These are phyloP conservation scores for Microtus montanus DNA, from an alignment of 2,113 vertebrate genomes.

Conservation along the genomic window DNA sequence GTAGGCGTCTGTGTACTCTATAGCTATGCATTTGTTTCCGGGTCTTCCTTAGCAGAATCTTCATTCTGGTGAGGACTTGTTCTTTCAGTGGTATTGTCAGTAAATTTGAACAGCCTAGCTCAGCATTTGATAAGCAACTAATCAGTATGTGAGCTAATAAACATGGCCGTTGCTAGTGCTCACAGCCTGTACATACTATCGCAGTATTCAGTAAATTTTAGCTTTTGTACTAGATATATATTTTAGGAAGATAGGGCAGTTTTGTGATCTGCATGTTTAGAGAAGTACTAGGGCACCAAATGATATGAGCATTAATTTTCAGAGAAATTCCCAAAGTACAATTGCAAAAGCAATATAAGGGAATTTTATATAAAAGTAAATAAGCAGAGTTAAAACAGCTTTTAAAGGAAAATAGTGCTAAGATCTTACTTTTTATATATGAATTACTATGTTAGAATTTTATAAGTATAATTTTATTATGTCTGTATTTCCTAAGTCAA, in stretches of 20 bases:
- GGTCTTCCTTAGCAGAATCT: neutral
- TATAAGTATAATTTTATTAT: constrained; percentile 37
- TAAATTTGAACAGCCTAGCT: neutral
- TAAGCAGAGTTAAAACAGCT: neutral
- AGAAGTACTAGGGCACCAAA: constrained; percentile 31
- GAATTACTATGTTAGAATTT: constrained; percentile 31
- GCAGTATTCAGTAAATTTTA: neutral
- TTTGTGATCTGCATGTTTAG: neutral
- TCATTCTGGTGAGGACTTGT: neutral
- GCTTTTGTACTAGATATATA: constrained; percentile 6
- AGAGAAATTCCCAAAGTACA: constrained; percentile 28
- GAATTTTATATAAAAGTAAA: constrained; percentile 8
- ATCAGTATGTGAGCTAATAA: neutral
- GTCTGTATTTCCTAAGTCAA: constrained; percentile 24
- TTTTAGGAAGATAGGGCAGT: neutral
- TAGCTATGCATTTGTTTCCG: neutral
- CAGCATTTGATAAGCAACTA: neutral
- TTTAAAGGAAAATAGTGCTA: constrained; percentile 19
- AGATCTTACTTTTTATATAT: neutral
- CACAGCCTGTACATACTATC: constrained; percentile 18
- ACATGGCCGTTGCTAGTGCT: neutral
- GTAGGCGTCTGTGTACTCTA: neutral
- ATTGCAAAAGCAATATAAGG: neutral
- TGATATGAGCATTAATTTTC: neutral
- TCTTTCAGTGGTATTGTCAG: neutral